These are phyloP conservation scores for Monopis laevigella DNA, from an alignment of 2,888 invertebrate genomes.

Conservation along the genomic window DNA sequence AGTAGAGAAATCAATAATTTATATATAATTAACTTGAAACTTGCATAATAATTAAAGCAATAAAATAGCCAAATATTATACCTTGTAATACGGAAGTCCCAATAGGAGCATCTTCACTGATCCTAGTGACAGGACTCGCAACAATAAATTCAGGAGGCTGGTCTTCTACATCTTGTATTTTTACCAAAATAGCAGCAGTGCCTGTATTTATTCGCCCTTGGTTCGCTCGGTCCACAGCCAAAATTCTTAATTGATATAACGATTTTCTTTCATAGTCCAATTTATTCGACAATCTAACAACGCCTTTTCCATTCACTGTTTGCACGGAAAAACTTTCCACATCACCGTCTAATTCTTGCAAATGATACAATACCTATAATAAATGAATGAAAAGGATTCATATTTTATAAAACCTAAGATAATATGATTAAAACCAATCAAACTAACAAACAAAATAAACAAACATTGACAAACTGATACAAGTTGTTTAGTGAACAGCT, in stretches of 20 bases:
- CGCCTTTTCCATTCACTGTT: constrained; percentile 86
- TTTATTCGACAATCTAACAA: constrained; percentile 77
- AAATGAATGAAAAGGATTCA: no score
- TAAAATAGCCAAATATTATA: no score
- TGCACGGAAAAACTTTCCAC: constrained; percentile 80
- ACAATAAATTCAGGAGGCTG: constrained; percentile 91
- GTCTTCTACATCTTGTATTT: constrained; percentile 87
- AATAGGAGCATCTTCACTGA: constrained; percentile 84
- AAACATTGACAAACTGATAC: no score
- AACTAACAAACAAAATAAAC: no score
- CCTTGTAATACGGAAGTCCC: constrained; percentile 88
- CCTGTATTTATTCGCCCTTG: constrained; percentile 87
- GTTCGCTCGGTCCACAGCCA: constrained; percentile 87
- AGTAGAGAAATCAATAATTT: no score
- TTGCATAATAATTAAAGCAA: no score
- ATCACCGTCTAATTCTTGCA: constrained; percentile 84
- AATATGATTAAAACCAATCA: no score
- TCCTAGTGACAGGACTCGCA: constrained; percentile 86
- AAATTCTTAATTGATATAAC: constrained; percentile 82
- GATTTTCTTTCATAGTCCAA: constrained; percentile 90
- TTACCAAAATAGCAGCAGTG: constrained; percentile 86
- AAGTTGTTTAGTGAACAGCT: no score
- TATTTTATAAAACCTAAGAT: no score
- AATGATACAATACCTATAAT: constrained; percentile 78
- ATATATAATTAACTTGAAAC: no score